phyloP scores from a whole-genome alignment of 92 coral and sea anemone species.

The Palythoa grandis region DNA sequence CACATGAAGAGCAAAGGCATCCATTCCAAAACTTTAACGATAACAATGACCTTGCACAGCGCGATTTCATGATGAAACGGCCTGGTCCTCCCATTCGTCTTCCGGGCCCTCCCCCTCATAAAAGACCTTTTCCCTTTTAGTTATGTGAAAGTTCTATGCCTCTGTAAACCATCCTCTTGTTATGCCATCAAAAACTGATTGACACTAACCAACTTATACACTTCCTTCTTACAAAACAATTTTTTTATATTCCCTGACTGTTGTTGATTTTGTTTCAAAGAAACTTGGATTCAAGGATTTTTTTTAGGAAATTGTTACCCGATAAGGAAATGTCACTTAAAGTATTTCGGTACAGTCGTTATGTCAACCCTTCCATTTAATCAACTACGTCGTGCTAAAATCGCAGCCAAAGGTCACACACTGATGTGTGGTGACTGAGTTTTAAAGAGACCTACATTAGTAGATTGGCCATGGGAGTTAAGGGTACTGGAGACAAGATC shows the following conservation, averaged over 20 bases:
- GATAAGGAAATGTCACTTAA: neutral
- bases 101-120: constrained; percentile 37
- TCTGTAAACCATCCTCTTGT: too few relatives aligned
- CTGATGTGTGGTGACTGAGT: too few relatives aligned
- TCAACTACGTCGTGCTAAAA: too few relatives aligned
- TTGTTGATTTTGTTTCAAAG: neutral
- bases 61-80: constrained; percentile 35
- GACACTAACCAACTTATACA: neutral
- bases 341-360: neutral
- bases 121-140: constrained; percentile 34
- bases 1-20: constrained; percentile 15
- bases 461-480: too few relatives aligned
- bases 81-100: constrained; percentile 46
- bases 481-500: too few relatives aligned
- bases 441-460: too few relatives aligned
- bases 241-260: neutral
- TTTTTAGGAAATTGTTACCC: neutral
- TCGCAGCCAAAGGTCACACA: too few relatives aligned
- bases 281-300: neutral
- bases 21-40: constrained; percentile 34
- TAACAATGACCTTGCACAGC: constrained; percentile 36
- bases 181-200: too few relatives aligned
- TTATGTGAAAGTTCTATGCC: neutral
- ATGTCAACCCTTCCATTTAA: too few relatives aligned
- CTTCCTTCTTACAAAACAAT: neutral